Percentiles rank a stretch among this genome's conserved stretches.
These are phyloP conservation scores for Sciurus niger DNA, from an alignment of 2,113 vertebrate genomes.

Conservation along the genomic window DNA sequence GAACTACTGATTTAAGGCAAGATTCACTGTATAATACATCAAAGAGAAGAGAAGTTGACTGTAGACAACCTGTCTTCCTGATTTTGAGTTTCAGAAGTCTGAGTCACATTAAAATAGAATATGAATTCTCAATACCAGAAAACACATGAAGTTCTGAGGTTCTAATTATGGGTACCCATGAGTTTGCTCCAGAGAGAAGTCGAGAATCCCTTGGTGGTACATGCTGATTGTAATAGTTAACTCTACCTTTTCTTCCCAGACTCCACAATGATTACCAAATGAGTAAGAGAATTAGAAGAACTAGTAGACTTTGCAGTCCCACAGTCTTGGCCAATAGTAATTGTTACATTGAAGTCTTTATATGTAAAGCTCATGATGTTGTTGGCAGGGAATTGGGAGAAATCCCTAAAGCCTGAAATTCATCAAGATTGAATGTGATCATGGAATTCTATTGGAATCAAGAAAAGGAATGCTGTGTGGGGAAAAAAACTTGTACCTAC, in stretches of 20 bases:
- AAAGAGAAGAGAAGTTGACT: background rate
- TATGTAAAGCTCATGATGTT: background rate
- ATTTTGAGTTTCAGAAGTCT: background rate
- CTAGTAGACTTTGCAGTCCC: background rate
- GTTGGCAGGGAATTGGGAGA: accelerated
- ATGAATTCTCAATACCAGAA: background rate
- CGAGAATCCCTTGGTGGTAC: background rate
- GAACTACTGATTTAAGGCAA: background rate
- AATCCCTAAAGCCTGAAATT: background rate
- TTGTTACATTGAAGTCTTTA: background rate
- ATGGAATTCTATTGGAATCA: background rate
- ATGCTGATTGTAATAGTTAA: background rate
- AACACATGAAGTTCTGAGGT: background rate
- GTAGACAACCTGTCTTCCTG: background rate
- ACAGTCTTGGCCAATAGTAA: background rate
- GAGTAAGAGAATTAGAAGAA: background rate
- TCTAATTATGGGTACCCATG: background rate
- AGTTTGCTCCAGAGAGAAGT: background rate
- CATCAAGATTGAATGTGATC: background rate
- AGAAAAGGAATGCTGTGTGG: background rate
- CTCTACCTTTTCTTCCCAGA: background rate
- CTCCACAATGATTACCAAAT: background rate
- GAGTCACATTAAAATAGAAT: background rate
- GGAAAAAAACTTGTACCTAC: background rate
- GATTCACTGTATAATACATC: background rate